Evolutionary conservation across 2,113 vertebrate genomes (phyloP), one percentile per base, ranked within the genome.

Genomic region (Triplophysa rosa): DNA sequence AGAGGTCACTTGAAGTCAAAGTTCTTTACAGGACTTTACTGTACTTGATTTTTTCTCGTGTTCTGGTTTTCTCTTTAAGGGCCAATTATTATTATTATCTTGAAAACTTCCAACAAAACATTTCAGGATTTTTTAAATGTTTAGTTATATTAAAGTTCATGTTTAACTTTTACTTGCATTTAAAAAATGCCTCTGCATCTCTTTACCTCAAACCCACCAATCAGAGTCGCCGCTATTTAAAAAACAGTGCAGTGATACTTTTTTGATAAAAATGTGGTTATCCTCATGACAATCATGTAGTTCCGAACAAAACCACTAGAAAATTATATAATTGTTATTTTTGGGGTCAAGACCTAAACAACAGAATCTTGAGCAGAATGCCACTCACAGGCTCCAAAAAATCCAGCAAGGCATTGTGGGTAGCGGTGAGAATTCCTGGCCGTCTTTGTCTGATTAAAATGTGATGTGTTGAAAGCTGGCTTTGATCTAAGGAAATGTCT

Each of bases 401-500:
- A 83, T 69, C 64, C 67, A 62, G 67, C 62, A 80, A 67, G 47
- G 73, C 74, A 83, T 78, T 90, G 76, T 85, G 88, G 85, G 87
- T 85, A 83, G 90, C 59, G 84, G 86, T 83, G 85, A 88, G 85
- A 87, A 84, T 62, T 87, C 85, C 85, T 85, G 82, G 84, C 82
- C 83, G 74, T 86, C 85, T 90, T 86, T 79, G 87, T 89, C 89
- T 90, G 91, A 92, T 93, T 90, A 89, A 89, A 89, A 90, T 80
- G 66, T 88, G 79, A 77, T 77, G 88, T 81, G 86, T 87, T 90
- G 88, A 91, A 91, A 88, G 89, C 87, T 85, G 86, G 80, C 90
- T 91, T 93, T 92, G 90, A 93, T 93, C 90, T 88, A 86, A 89
- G 89, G 87, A 90, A 92, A 89, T 90, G 90, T 90, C 87, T 80